Base-by-base conservation (phyloP, 1,140 invertebrate species). In the Colletes gigas region DNA sequence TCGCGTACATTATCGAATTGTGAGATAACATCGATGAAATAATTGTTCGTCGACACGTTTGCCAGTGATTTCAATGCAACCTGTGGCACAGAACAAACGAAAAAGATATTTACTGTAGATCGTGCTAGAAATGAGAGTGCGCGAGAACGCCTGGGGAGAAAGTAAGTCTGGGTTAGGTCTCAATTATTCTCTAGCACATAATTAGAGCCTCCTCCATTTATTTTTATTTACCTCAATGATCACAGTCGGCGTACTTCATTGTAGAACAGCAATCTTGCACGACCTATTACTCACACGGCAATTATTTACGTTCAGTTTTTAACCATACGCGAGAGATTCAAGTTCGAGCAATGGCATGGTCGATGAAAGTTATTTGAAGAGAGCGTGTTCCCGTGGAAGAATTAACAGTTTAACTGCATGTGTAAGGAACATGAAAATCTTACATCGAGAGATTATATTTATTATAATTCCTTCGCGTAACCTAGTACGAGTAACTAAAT, bases 81-180 rank as follows among this genome's bases (percentile, higher is more conserved):
- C 10, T 9, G 8, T 50, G 8, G 50, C 55, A 12, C 3, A 5
- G 17, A 12, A 15, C 59, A 59, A 60, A 44, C 9, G 4, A 6
- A 19, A 21, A 10, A 47, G 15, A 72, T 50, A 41, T 21, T 17
- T 21, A 50, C 15, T 30, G 14, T 50, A 14, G 15, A 57, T 62
- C 70, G 6, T 30, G 59, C 15, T 60, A 62, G 39, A 47, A 62
- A 73, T 47, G 41, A 73, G 19, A 62, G 14, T 15, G 21, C 41
- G 19, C 19, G 41, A 60, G 57, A 73, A 62, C 15, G 12, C 19
- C 19, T 44, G 7, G 57, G 57, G 57, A 47, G 70, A 73, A 73
- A 73, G 70, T 73, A 73, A 73, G 70, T 73, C 57, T 73, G 59
- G 8, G 10, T 73, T n/a, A 15, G 12, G 70, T 30, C 70, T 60